Evolutionary conservation across 2,888 invertebrate species (phyloP).

Genomic region (Leptinotarsa juncta): DNA sequence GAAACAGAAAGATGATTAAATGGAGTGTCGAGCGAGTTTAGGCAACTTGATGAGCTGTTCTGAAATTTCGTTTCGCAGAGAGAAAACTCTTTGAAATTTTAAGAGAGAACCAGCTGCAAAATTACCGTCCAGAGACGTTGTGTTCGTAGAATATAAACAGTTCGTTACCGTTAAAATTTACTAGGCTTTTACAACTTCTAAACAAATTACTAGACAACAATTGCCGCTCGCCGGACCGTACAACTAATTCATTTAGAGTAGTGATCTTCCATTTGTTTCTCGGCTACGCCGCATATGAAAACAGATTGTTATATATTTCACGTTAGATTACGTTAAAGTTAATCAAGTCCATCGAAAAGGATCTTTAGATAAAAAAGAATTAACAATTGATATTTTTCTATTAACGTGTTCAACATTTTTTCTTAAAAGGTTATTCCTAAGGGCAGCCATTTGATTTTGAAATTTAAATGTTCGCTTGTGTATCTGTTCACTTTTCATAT

Average conservation of each 20-base stretch:
- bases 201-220: slow-evolving; percentile 3
- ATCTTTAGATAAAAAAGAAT: too few species aligned
- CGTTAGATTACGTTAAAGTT: too few species aligned
- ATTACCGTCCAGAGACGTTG: not conserved
- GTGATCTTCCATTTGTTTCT: not conserved
- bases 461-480: too few species aligned
- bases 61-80: not conserved
- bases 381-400: too few species aligned
- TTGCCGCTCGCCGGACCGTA: not conserved
- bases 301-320: not conserved
- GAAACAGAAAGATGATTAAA: not conserved
- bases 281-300: not conserved
- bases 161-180: slow-evolving; percentile 11
- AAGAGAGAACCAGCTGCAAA: not conserved
- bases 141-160: not conserved
- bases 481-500: too few species aligned
- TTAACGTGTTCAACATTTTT: too few species aligned
- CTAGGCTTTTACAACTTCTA: slow-evolving; percentile 9
- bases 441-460: too few species aligned
- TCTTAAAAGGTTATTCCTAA: too few species aligned
- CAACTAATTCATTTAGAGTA: not conserved
- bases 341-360: too few species aligned
- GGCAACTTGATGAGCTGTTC: not conserved
- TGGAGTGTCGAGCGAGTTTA: not conserved
- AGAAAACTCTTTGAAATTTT: not conserved